Conservation (phyloP, 2,888 invertebrate genomes). For the Pollenia labialis region DNA sequence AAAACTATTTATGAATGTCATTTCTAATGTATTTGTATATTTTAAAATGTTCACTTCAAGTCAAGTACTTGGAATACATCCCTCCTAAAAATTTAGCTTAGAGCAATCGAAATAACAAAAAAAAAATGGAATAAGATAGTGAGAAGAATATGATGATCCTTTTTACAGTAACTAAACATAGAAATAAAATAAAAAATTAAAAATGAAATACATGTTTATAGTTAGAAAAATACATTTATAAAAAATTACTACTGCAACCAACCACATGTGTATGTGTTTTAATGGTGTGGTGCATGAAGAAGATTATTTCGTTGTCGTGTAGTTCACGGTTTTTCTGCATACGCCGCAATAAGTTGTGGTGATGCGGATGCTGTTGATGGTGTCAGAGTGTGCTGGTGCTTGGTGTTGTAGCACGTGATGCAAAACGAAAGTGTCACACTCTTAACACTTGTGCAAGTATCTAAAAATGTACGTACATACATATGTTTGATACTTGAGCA, state of each 20-base stretch:
- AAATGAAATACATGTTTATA: slow-evolving; percentile 1
- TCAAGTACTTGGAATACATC: slow-evolving; percentile 29
- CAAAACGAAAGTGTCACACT: slow-evolving; percentile 72
- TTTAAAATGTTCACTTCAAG: background rate
- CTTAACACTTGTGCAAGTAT: slow-evolving; percentile 64
- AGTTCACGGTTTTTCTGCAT: slow-evolving; percentile 53
- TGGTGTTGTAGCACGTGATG: slow-evolving; percentile 68
- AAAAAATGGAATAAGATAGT: slow-evolving; percentile 39
- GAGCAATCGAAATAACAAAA: slow-evolving; percentile 12
- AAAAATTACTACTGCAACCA: slow-evolving; percentile 20
- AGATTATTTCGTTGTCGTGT: slow-evolving; percentile 44
- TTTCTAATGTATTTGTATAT: no score
- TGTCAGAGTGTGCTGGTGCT: slow-evolving; percentile 30
- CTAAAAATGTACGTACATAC: background rate
- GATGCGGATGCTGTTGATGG: slow-evolving; percentile 39
- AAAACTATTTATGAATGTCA: no score
- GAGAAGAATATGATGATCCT: slow-evolving; percentile 55
- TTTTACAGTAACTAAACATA: slow-evolving; percentile 5
- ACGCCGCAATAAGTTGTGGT: slow-evolving; percentile 55
- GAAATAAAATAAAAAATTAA: slow-evolving; percentile 34
- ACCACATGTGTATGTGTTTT: slow-evolving; percentile 47
- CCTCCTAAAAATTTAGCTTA: slow-evolving; percentile 3
- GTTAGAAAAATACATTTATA: background rate
- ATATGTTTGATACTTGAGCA: slow-evolving; percentile 38
- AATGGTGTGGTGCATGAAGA: slow-evolving; percentile 45